Evolutionary conservation across 2,888 invertebrate species (phyloP).

Genomic region (Chymomyza caudatula): DNA sequence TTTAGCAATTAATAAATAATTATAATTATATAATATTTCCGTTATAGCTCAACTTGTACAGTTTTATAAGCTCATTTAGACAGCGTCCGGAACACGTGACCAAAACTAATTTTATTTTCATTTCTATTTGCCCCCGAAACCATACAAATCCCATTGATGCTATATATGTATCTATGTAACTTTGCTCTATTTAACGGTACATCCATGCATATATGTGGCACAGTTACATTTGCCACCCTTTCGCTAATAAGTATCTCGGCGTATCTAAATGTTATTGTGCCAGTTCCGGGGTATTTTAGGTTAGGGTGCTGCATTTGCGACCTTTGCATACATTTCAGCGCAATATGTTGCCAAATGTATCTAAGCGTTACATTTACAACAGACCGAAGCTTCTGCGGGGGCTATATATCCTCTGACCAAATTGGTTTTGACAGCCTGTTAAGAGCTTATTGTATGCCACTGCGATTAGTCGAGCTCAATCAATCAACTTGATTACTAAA

Average conservation of each 20-base stretch:
- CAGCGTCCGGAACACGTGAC: conserved; percentile 76
- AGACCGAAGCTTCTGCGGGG: conserved; percentile 14
- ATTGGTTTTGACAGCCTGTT: conserved; percentile 37
- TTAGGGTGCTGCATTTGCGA: conserved; percentile 2
- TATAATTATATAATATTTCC: conserved; percentile 32
- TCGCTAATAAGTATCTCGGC: conserved; percentile 51
- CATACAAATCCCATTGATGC: conserved; percentile 46
- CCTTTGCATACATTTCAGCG: conserved; percentile 58
- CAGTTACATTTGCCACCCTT: conserved; percentile 57
- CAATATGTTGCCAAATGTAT: conserved; percentile 67
- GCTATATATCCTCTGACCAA: conserved; percentile 6
- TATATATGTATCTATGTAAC: background rate
- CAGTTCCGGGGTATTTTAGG: conserved; percentile 14
- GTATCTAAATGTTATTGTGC: conserved; percentile 41
- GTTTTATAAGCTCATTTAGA: conserved; percentile 56
- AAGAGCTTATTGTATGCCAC: conserved; percentile 8
- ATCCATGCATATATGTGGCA: conserved; percentile 3
- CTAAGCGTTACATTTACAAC: conserved; percentile 68
- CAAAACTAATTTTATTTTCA: conserved; percentile 77
- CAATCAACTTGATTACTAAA: background rate
- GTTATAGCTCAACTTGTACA: conserved; percentile 33
- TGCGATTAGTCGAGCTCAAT: background rate
- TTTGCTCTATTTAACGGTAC: conserved; percentile 37
- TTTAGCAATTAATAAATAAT: conserved; percentile 2
- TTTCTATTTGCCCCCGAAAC: conserved; percentile 48